Percentiles rank a stretch among this genome's conserved stretches.
These are phyloP conservation scores for Andrena trimmerana DNA, from an alignment of 2,888 invertebrate species.

Conservation along the genomic window DNA sequence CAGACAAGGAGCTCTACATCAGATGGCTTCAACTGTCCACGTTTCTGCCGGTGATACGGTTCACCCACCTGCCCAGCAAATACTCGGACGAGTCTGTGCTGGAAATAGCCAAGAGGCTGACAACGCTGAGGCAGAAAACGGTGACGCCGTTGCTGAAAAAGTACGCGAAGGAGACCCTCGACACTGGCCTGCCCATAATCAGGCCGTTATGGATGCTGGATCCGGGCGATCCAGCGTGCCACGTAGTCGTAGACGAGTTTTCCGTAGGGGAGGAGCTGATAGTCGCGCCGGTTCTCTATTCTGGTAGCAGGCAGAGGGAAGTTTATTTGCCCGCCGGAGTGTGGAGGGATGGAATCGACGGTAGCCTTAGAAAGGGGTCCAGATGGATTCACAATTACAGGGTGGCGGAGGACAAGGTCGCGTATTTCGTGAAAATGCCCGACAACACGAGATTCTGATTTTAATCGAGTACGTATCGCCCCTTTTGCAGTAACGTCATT, in stretches of 20 bases:
- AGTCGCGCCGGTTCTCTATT: constrained; percentile 94
- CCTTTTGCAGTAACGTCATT: no score
- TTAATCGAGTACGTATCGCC: no score
- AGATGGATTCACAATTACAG: constrained; percentile 96
- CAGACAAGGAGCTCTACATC: constrained; percentile 93
- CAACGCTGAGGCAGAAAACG: constrained; percentile 90
- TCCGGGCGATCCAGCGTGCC: constrained; percentile 91
- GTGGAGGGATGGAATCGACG: constrained; percentile 97
- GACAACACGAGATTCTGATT: constrained; percentile 92
- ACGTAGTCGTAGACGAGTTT: constrained; percentile 93
- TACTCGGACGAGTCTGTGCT: constrained; percentile 93
- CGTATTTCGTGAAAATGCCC: constrained; percentile 94
- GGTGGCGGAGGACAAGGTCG: constrained; percentile 92
- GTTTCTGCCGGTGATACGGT: constrained; percentile 96
- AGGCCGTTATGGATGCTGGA: constrained; percentile 96
- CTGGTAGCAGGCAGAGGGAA: constrained; percentile 90
- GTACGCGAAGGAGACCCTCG: constrained; percentile 92
- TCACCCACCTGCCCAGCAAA: constrained; percentile 95
- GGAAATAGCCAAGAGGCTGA: constrained; percentile 91
- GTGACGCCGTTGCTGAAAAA: constrained; percentile 92
- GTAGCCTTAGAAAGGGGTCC: constrained; percentile 93
- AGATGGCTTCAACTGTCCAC: constrained; percentile 95
- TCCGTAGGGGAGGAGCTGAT: constrained; percentile 95
- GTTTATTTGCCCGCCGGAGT: constrained; percentile 96
- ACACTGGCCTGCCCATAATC: constrained; percentile 93